Conservation (phyloP, 2,113 vertebrate species). For the Sminthopsis crassicaudata region DNA sequence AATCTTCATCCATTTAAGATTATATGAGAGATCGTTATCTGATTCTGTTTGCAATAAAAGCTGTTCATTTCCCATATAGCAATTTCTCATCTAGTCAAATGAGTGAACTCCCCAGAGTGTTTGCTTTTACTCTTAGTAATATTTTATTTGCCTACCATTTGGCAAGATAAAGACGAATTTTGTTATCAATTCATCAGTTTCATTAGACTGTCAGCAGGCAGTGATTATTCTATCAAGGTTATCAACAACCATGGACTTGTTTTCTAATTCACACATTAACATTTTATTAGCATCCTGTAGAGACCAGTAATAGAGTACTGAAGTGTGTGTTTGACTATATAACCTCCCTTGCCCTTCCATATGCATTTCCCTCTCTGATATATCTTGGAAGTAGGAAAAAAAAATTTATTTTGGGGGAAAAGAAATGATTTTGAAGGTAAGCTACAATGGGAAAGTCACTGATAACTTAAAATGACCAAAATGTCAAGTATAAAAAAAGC, state of each 20-base stretch:
- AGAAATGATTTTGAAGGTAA: neutral
- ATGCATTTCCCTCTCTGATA: neutral
- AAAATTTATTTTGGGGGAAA: conserved; percentile 17
- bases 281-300: conserved; percentile 60
- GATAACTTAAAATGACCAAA: neutral
- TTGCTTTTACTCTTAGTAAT: conserved; percentile 59
- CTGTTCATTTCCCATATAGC: conserved; percentile 59
- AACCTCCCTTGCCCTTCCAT: conserved; percentile 35
- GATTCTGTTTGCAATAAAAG: conserved; percentile 54
- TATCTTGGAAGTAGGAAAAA: conserved; percentile 3
- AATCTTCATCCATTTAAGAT: conserved; percentile 58
- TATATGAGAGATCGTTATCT: conserved; percentile 51
- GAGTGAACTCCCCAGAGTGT: conserved; percentile 60
- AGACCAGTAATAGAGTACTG: conserved; percentile 73
- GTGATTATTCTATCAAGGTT: conserved; percentile 74
- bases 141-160: conserved; percentile 74
- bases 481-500: neutral
- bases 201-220: conserved; percentile 74
- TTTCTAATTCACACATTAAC: conserved; percentile 72
- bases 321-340: conserved; percentile 55
- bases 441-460: neutral
- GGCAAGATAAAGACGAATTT: conserved; percentile 69
- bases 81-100: conserved; percentile 63
- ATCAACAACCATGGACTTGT: conserved; percentile 61
- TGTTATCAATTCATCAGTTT: conserved; percentile 69